phyloP scores from a whole-genome alignment of 2,888 invertebrate species.

The Calameuta pallipes region DNA sequence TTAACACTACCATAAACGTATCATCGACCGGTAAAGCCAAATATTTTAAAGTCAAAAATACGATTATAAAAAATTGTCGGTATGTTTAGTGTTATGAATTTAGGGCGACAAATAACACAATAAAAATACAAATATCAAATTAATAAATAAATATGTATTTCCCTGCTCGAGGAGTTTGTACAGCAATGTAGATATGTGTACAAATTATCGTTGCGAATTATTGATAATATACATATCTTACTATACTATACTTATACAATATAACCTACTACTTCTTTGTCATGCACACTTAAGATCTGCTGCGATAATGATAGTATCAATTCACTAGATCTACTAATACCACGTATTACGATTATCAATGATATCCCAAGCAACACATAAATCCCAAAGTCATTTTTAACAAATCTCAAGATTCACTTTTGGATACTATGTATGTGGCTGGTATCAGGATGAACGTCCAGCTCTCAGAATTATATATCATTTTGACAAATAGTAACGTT shows the following conservation, averaged over 20 bases:
- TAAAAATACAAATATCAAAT: neutral
- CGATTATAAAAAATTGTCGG: no score
- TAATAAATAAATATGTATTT: constrained; percentile 7
- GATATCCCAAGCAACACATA: neutral
- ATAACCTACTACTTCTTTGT: neutral
- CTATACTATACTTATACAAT: neutral
- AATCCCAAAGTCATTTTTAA: neutral
- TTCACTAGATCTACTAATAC: constrained; percentile 5
- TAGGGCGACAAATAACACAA: neutral
- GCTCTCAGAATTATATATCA: neutral
- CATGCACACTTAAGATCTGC: neutral
- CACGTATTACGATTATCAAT: neutral
- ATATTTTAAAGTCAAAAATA: no score
- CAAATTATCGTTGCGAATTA: neutral
- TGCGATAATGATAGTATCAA: neutral
- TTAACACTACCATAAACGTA: no score
- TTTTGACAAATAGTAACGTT: neutral
- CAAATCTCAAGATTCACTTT: neutral
- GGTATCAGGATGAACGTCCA: neutral
- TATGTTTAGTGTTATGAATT: neutral
- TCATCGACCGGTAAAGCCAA: no score
- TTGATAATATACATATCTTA: neutral
- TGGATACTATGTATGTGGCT: neutral
- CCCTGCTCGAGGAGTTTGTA: neutral
- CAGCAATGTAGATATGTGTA: neutral